Evolutionary conservation across 2,113 vertebrate genomes (phyloP), one percentile per base, ranked within the genome.

Genomic region (Calidris pugnax): DNA sequence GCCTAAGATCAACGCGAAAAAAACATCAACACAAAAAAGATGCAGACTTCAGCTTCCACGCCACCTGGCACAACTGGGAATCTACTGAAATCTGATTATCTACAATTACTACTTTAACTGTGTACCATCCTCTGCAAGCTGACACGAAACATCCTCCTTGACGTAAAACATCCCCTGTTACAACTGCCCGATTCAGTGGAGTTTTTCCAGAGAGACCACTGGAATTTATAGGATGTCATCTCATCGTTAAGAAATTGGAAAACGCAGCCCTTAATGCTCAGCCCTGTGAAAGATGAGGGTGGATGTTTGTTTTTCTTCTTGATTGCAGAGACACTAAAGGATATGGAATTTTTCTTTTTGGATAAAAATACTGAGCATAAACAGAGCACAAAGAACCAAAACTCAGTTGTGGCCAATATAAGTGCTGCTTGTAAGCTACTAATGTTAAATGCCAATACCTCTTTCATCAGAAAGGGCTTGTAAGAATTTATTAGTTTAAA

Each of bases 121-220:
- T 45, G 14, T 41, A n/a, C 50, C 47, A 43, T 8, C 10, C 55
- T 74, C 72, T 83, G 69, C 47, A 90, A 94, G 33, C 45, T 89
- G 75, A 78, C 48, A 35, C 9, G 56, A 82, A 63, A 87, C 71
- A 67, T 37, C 41, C 4, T 7, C 66, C 73, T 55, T 67, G 43
- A 89, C 7, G 7, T 33, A 74, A 89, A 97, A 71, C 27, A 77
- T 43, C 48, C 57, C 16, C 37, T 9, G 1, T 55, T 74, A 67
- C 68, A 90, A 68, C 32, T 0, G 0, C 20, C 27, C 27, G 8
- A 35, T 74, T 91, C 76, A 86, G 32, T 0, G 0, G 50, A 82
- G 56, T 43, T 94, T 95, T 93, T 90, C 92, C 81, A 86, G 75
- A 81, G 63, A 85, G 39, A 37, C 68, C n/a, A 45, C 78, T 93